These are phyloP conservation scores for Erithacus rubecula DNA, from an alignment of 2,797 vertebrate species.

Conservation along the genomic window DNA sequence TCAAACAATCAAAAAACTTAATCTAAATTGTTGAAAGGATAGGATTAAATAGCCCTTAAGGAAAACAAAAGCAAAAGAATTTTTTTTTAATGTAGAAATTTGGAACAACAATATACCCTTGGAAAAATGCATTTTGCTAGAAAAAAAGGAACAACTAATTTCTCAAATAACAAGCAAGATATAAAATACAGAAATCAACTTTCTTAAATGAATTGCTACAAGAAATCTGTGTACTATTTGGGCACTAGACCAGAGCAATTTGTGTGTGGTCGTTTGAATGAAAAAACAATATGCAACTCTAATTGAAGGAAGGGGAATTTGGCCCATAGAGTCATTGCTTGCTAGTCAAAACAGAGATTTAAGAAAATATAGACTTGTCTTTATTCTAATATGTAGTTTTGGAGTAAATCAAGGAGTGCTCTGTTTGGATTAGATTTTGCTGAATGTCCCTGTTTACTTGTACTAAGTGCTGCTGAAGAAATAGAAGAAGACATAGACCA, in stretches of 20 bases:
- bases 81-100: not conserved
- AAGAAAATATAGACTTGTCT: slow-evolving; percentile 46
- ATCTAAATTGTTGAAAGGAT: not conserved
- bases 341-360: slow-evolving; percentile 6
- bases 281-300: not conserved
- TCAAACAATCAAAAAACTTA: not conserved
- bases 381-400: slow-evolving; percentile 37
- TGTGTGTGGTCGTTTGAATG: slow-evolving; percentile 30
- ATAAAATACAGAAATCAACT: not conserved
- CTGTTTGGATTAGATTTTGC: slow-evolving; percentile 51
- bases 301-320: slow-evolving; percentile 6
- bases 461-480: slow-evolving; percentile 35
- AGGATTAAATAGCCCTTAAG: not conserved
- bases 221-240: not conserved
- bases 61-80: not conserved
- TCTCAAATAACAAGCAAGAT: not conserved
- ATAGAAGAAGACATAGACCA: slow-evolving; percentile 53
- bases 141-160: not conserved
- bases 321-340: not conserved
- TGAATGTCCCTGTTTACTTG: slow-evolving; percentile 29
- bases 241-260: not conserved
- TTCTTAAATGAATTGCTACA: not conserved
- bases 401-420: slow-evolving; percentile 37
- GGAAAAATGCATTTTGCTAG: not conserved
- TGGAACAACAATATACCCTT: not conserved